phyloP scores from a whole-genome alignment of 2,888 invertebrate species.

The Watsonalla binaria region DNA sequence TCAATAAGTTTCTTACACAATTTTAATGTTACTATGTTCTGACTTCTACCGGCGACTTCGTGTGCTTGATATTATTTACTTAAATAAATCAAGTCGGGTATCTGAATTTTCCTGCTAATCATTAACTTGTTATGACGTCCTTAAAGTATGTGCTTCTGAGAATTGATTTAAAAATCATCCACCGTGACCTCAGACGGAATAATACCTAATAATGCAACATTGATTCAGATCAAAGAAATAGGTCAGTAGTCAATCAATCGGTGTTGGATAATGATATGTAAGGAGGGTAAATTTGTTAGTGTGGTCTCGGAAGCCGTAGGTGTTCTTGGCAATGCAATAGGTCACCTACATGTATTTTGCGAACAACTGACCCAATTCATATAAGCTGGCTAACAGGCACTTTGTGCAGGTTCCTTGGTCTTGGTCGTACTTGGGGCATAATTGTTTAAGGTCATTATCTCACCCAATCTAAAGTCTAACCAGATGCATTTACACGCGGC shows the following conservation, averaged over 20 bases:
- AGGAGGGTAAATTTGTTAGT: slow-evolving; percentile 55
- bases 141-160: too few relatives aligned
- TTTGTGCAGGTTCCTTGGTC: not conserved
- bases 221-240: slow-evolving; percentile 42
- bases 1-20: too few relatives aligned
- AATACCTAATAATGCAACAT: slow-evolving; percentile 8
- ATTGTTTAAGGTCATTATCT: too few relatives aligned
- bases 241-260: slow-evolving; percentile 67
- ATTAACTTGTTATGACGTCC: too few relatives aligned
- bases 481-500: too few relatives aligned
- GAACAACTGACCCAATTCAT: not conserved
- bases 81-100: too few relatives aligned
- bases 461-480: too few relatives aligned
- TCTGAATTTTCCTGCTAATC: too few relatives aligned
- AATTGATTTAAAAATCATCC: too few relatives aligned
- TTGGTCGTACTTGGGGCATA: not conserved
- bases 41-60: too few relatives aligned
- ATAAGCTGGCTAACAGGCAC: not conserved
- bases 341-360: not conserved
- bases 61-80: too few relatives aligned
- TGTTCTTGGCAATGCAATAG: slow-evolving; percentile 1
- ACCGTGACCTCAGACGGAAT: not conserved
- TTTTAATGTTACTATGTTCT: too few relatives aligned
- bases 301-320: slow-evolving; percentile 40
- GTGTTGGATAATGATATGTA: slow-evolving; percentile 58